Base-by-base conservation (phyloP, 2,888 invertebrate genomes). In the Aethes cnicana region DNA sequence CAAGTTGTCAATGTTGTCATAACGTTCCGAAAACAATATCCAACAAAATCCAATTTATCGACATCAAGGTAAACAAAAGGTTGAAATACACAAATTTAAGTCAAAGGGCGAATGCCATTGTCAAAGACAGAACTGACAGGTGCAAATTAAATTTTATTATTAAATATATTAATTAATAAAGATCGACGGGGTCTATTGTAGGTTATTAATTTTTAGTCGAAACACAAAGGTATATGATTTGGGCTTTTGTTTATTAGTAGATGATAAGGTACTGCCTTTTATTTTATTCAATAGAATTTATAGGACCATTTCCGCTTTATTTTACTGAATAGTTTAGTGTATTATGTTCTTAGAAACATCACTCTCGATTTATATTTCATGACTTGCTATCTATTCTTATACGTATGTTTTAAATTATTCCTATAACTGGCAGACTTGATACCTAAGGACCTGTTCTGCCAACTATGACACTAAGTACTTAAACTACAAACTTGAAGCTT, bases 71-170 rank as follows among this genome's bases (percentile, higher is more conserved):
- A 28, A 11, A 42, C 44, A 46, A 46, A 52, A 52, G 44, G 28
- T 8, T 37, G 6, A 46, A 52, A 52, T 46, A 46, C 37, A 46
- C 39, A 52, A 52, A 46, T 52, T 46, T 39, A 26, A 44, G 46
- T 39, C 44, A 52, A 52, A 52, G 52, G 32, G 52, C 18, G 17
- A 32, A 23, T 23, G 7, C 26, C 59, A 61, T 63, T 73, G 69
- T 69, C 64, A 63, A 59, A 58, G 57, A 61, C 66, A 62, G 72
- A 69, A 69, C 55, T 77, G 86, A 82, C 85, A 84, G 81, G 70
- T 73, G 53, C 69, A 62, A 78, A 82, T 84, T 81, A 77, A 80
- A 77, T 59, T 75, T 72, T 69, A 74, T 74, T 76, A 72, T 69
- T 64, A 68, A 64, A 73, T 70, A 70, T 72, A 71, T 69, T 66